Conservation (phyloP, 2,888 invertebrate species). For the Embidobia sp. region DNA sequence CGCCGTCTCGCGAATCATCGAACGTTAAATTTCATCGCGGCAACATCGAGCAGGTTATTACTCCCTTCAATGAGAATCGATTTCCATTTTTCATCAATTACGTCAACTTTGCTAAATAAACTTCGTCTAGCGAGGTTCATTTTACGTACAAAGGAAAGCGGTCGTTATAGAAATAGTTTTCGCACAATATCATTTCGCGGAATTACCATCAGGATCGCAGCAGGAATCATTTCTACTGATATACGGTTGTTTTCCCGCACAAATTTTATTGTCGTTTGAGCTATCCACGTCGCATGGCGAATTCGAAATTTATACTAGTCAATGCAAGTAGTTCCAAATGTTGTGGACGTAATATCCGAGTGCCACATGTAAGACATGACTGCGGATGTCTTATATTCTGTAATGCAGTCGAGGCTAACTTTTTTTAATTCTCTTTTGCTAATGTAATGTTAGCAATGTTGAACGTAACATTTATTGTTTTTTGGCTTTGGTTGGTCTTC, state of each 20-base stretch:
- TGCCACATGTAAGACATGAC: no score
- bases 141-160: conserved; percentile 5
- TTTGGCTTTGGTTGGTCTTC: no score
- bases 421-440: no score
- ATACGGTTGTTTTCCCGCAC: conserved; percentile 5
- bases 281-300: background rate
- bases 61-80: conserved; percentile 32
- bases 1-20: conserved; percentile 44
- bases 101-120: conserved; percentile 26
- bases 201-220: conserved; percentile 7
- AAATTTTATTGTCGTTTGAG: conserved; percentile 8
- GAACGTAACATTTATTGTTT: no score
- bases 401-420: no score
- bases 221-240: conserved; percentile 4
- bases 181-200: conserved; percentile 14
- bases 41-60: conserved; percentile 25
- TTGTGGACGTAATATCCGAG: no score
- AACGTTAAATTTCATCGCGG: conserved; percentile 52
- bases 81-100: conserved; percentile 47
- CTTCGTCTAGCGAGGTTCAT: conserved; percentile 9
- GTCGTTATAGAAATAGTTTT: conserved; percentile 20
- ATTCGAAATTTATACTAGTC: conserved; percentile 3
- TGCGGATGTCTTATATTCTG: no score
- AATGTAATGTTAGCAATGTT: no score
- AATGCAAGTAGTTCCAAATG: no score